Evolutionary conservation across 2,113 vertebrate species (phyloP), one percentile per base, ranked within the genome.

Genomic region (Amblyopsis rosae): DNA sequence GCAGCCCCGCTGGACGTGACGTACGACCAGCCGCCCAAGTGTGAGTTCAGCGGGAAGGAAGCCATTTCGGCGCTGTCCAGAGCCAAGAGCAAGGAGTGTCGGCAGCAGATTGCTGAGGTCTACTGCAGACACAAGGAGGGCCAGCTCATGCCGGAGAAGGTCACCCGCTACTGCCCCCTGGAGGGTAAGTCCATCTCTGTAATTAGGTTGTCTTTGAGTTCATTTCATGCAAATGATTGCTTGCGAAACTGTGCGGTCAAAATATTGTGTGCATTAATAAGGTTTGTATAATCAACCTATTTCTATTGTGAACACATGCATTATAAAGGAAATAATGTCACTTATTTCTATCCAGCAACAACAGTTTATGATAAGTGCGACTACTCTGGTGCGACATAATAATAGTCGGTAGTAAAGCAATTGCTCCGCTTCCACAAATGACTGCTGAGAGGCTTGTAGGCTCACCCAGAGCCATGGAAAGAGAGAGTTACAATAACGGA

Each of bases 31-130:
- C 90, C 91, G 0, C 94, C 95, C 1, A 94, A 91, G 86, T 99
- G 98, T 1, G 98, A 99, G 86, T 96, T 99, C 78, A 94, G 94
- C 0, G 97, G 97, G 73, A 99, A 98, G 82, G 98, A 99, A 83
- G 98, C 96, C 1, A 93, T 98, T 81, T 99, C 97, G 0, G 98
- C 98, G 46, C 90, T 99, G 62, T 94, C 96, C 69, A 92, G 98
- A 0, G 85, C 96, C 32, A 97, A 95, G 80, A 95, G 94, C 67
- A 92, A 94, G 77, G 95, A 93, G 82, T 99, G 98, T 55, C 93
- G 94, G 61, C 96, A 96, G 75, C 92, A 98, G 88, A 98, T 99
- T 1, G 96, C 94, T 0, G 95, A 97, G 41, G 92, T 93, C 0
- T 99, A 96, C 70, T 99, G 98, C 75, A 92, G 94, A 70, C 98